Percentiles rank a stretch among this genome's conserved stretches.
Conservation (phyloP, 2,113 vertebrate genomes). For the Setophaga coronata region DNA sequence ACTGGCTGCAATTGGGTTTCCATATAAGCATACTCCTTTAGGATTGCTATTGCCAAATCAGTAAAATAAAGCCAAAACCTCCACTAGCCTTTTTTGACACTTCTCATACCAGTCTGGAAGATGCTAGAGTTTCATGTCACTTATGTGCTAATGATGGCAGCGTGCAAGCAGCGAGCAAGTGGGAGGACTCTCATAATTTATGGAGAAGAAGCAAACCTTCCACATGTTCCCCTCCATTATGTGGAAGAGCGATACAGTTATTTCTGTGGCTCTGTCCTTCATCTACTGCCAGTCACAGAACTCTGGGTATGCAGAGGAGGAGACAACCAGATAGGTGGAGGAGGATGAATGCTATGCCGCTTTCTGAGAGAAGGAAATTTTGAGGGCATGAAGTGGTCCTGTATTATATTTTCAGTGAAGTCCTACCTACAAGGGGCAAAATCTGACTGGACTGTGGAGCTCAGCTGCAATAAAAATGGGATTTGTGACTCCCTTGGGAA, state of each 20-base stretch:
- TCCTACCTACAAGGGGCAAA: neutral
- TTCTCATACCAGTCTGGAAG: neutral
- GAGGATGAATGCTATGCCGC: neutral
- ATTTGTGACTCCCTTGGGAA: neutral
- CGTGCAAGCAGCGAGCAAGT: neutral
- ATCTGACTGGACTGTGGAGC: neutral
- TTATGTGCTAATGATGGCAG: neutral
- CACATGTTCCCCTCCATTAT: neutral
- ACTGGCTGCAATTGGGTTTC: conserved; percentile 1
- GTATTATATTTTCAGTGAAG: neutral
- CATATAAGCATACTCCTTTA: neutral
- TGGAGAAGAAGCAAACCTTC: neutral
- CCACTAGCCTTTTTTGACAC: neutral
- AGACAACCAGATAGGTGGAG: neutral
- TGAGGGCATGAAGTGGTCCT: neutral
- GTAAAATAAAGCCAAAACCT: neutral
- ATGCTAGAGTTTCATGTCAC: neutral
- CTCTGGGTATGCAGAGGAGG: neutral
- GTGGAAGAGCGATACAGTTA: neutral
- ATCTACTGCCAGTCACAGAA: neutral
- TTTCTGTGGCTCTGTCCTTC: neutral
- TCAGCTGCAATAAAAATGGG: neutral
- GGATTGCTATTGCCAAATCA: neutral
- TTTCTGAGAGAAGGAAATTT: neutral
- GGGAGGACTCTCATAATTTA: neutral